These are phyloP conservation scores for Schizaphis graminum DNA, from an alignment of 2,888 invertebrate genomes.

Conservation along the genomic window DNA sequence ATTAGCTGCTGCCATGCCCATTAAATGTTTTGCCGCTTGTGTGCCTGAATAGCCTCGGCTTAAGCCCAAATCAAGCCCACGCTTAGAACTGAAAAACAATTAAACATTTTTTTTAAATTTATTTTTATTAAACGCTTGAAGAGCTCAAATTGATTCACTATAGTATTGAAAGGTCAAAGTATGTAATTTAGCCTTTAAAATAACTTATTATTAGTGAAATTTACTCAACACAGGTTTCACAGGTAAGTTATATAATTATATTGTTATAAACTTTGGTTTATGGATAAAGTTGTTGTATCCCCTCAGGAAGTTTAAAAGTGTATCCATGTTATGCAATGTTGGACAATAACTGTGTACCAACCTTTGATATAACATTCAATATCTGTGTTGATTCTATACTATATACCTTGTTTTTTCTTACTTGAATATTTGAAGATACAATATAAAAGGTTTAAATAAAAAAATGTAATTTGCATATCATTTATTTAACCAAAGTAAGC, in stretches of 20 bases:
- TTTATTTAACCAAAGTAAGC: background rate
- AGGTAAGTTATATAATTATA: constrained; percentile 28
- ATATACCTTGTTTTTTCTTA: background rate
- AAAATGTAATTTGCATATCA: background rate
- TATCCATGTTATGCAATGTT: constrained; percentile 2
- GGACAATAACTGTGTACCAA: background rate
- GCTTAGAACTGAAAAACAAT: constrained; percentile 80
- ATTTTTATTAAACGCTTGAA: background rate
- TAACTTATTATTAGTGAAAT: background rate
- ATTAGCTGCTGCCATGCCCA: constrained; percentile 91
- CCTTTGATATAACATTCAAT: background rate
- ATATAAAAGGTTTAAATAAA: background rate
- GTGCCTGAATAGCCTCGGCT: constrained; percentile 91
- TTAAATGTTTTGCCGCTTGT: constrained; percentile 90
- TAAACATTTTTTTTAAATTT: constrained; percentile 36
- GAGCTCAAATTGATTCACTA: constrained; percentile 48
- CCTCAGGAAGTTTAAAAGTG: constrained; percentile 28
- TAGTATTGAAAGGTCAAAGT: constrained; percentile 17
- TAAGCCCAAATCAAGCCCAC: constrained; percentile 88
- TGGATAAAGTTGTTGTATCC: background rate
- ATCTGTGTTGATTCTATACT: background rate
- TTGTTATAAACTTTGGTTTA: constrained; percentile 4
- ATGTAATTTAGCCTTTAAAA: background rate
- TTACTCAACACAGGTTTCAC: background rate
- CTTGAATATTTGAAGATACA: background rate